Evolutionary conservation across 2,797 vertebrate genomes (phyloP).

Genomic region (Todus mexicanus): DNA sequence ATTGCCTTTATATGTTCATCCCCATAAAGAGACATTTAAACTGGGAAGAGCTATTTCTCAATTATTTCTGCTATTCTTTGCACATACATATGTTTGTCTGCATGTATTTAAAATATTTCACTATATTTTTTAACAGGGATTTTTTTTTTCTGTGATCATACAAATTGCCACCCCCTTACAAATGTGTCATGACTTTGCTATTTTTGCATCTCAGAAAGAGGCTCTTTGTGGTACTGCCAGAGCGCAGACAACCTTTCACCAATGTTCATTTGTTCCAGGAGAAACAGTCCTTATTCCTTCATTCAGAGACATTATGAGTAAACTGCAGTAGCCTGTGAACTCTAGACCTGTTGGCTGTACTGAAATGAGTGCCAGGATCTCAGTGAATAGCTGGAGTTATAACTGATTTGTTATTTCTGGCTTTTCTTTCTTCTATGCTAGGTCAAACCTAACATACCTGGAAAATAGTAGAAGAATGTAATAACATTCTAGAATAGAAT

Average conservation of each 20-base stretch:
- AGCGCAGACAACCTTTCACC: neutral
- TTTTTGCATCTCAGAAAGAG: constrained; percentile 32
- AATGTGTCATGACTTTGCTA: constrained; percentile 8
- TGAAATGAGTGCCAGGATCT: constrained; percentile 6
- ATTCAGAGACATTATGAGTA: neutral
- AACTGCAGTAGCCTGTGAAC: neutral
- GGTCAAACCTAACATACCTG: constrained; percentile 43
- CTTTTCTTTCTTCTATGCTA: constrained; percentile 47
- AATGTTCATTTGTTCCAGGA: neutral
- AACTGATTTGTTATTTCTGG: constrained; percentile 51
- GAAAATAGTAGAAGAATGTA: neutral
- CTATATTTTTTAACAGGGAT: neutral
- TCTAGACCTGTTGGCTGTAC: constrained; percentile 7
- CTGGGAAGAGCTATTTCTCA: neutral
- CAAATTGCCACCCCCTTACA: constrained; percentile 30
- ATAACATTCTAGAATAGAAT: no score
- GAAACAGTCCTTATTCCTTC: neutral
- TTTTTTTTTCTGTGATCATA: constrained; percentile 49
- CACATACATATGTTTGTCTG: no score
- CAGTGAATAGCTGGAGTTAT: constrained; percentile 27
- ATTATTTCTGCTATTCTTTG: neutral
- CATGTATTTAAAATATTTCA: neutral
- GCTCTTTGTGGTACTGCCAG: neutral
- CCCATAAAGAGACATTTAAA: neutral
- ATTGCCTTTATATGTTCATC: neutral